Evolutionary conservation across 2,888 invertebrate genomes (phyloP).

Genomic region (Phalangium opilio): DNA sequence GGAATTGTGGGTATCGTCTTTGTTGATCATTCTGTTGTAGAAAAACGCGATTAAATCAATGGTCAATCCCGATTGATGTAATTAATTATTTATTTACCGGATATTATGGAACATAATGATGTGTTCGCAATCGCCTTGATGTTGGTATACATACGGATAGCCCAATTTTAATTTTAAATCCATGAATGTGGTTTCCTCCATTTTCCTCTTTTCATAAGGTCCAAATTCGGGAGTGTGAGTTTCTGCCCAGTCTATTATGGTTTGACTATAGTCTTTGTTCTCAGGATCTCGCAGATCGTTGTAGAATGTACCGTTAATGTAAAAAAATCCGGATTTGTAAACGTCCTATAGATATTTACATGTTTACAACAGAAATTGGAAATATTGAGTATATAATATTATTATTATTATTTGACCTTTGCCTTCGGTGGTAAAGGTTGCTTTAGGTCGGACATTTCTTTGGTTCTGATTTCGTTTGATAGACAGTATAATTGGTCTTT

Average conservation of each 20-base stretch:
- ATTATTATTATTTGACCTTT: no score
- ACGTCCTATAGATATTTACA: constrained; percentile 38
- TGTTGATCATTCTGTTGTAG: no score
- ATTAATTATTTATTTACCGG: constrained; percentile 4
- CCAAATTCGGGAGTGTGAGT: constrained; percentile 31
- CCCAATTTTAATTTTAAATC: constrained; percentile 32
- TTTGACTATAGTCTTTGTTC: constrained; percentile 48
- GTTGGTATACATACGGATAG: constrained; percentile 65
- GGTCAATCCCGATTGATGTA: not conserved
- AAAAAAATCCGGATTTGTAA: constrained; percentile 57
- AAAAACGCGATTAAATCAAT: no score
- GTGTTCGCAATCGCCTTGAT: constrained; percentile 87
- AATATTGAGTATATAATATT: no score
- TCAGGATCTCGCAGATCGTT: constrained; percentile 47
- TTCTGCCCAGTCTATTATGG: constrained; percentile 47
- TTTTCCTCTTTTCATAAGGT: constrained; percentile 37
- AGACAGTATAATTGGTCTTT: constrained; percentile 58
- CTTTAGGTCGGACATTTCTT: no score
- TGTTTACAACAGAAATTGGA: no score
- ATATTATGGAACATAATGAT: constrained; percentile 37
- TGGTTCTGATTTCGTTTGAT: constrained; percentile 37
- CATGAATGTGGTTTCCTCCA: constrained; percentile 37
- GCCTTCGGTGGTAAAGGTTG: no score
- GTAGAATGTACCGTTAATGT: constrained; percentile 62
- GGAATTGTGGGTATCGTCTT: no score